Evolutionary conservation across 2,888 invertebrate species (phyloP), one percentile per base, ranked within the genome.

Genomic region (Drosophila neotestacea): DNA sequence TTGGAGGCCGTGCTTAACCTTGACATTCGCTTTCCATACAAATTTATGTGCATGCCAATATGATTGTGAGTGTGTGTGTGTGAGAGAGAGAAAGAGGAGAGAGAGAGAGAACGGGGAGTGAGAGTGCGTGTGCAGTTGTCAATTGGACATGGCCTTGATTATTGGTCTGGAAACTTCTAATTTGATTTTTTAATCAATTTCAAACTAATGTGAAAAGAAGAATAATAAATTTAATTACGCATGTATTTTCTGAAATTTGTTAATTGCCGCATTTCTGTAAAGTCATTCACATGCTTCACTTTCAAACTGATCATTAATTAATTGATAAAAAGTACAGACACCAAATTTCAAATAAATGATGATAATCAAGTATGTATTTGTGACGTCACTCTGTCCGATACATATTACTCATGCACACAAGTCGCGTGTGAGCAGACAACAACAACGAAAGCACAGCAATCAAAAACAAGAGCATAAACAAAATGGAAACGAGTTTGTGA

Each of bases 21-120:
- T 83, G 83, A 83, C 83, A 86, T 84, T 86, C 74, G 86, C 13
- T 81, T 67, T 71, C 52, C 66, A 80, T 64, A 50, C 64, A 61
- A 80, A 79, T 66, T 71, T 63, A 68, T 73, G 74, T 66, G 73
- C 84, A 79, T 84, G 70, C 34, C 70, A 66, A 73, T 73, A 47
- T 54, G 27, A 44, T 9, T 39, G 54, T 44, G 32, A 34, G 27
- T 22, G 16, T 36, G 22, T 39, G 28, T 28, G 30, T 60, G 22
- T 39, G 36, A 27, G 30, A 9, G 42, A 13, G 22, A 32, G 32
- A 3, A 13, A 13, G 16, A 13, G 46, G 34, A 1, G 47, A 6
- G 27, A 16, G 36, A 30, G 38, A 42, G 11, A n/a, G 39, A 28
- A 30, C 1, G 39, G 27, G 16, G 44, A 2, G 11, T 9, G 58